These are phyloP conservation scores for Brachionichthys hirsutus DNA, from an alignment of 2,113 vertebrate species.

Conservation along the genomic window DNA sequence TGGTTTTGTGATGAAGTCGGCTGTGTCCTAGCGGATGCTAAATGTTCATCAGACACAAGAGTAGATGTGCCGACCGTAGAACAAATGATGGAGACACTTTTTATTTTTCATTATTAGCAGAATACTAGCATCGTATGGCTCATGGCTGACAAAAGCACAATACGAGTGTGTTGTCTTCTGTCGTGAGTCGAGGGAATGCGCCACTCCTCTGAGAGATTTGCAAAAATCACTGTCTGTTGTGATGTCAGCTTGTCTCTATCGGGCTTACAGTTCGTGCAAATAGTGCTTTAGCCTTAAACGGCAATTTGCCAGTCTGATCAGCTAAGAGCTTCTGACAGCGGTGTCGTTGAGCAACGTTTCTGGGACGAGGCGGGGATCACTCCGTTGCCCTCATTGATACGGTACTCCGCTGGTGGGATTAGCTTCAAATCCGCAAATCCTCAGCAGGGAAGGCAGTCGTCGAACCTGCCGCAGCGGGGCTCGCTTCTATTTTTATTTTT, in stretches of 20 bases:
- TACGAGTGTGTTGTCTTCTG: constrained; percentile 25
- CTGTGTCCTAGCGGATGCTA: no score
- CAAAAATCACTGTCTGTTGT: constrained; percentile 39
- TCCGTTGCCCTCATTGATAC: constrained; percentile 63
- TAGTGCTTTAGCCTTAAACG: constrained; percentile 32
- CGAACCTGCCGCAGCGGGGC: constrained; percentile 65
- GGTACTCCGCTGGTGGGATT: constrained; percentile 68
- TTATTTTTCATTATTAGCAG: constrained; percentile 5
- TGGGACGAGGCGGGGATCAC: constrained; percentile 43
- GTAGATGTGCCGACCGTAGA: no score
- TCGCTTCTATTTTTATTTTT: constrained; percentile 56
- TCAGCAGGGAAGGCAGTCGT: constrained; percentile 52
- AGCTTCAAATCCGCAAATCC: constrained; percentile 71
- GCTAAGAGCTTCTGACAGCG: constrained; percentile 57
- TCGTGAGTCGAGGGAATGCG: constrained; percentile 19
- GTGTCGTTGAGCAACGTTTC: constrained; percentile 56
- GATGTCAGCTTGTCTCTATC: constrained; percentile 26
- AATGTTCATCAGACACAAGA: no score
- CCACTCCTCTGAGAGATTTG: constrained; percentile 32
- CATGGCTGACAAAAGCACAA: constrained; percentile 20
- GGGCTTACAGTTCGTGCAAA: constrained; percentile 40
- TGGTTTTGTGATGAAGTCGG: no score
- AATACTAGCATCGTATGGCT: constrained; percentile 12
- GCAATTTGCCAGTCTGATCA: constrained; percentile 56
- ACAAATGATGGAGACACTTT: no score